A percentile compares a stretch with the other conserved stretches of the same genome.
Evolutionary conservation across 2,888 invertebrate species (phyloP).

Genomic region (Melieria crassipennis): DNA sequence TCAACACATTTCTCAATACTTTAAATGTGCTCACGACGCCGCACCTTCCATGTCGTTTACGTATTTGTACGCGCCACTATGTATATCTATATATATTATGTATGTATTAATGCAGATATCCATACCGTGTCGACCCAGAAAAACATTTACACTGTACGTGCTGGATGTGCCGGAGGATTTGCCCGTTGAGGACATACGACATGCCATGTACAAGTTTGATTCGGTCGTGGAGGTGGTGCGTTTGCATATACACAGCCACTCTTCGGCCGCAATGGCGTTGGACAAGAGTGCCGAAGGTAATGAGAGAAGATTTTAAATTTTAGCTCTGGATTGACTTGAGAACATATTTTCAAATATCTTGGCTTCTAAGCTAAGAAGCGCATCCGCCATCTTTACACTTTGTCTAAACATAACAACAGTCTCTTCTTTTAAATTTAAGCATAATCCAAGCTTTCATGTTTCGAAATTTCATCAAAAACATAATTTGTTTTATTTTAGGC

Average conservation of each 20-base stretch:
- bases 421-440: too few relatives aligned
- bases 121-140: slow-evolving; percentile 86
- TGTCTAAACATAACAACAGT: too few relatives aligned
- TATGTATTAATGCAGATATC: slow-evolving; percentile 69
- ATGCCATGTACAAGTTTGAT: slow-evolving; percentile 80
- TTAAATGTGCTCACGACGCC: too few relatives aligned
- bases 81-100: too few relatives aligned
- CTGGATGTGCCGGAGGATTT: slow-evolving; percentile 85
- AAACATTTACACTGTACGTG: slow-evolving; percentile 85
- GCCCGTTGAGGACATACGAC: slow-evolving; percentile 85
- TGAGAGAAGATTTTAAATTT: too few relatives aligned
- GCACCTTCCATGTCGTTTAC: too few relatives aligned
- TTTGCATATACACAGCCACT: slow-evolving; percentile 68
- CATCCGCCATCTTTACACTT: too few relatives aligned
- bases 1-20: slow-evolving; percentile 14
- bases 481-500: not conserved
- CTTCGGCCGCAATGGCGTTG: slow-evolving; percentile 25
- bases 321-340: too few relatives aligned
- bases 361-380: too few relatives aligned
- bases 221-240: slow-evolving; percentile 84
- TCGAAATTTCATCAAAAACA: not conserved
- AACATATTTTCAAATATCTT: too few relatives aligned
- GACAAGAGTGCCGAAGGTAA: too few relatives aligned
- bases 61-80: too few relatives aligned
- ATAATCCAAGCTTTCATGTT: not conserved